Evolutionary conservation across 2,888 invertebrate genomes (phyloP).

Genomic region (Parochlus steinenii): DNA sequence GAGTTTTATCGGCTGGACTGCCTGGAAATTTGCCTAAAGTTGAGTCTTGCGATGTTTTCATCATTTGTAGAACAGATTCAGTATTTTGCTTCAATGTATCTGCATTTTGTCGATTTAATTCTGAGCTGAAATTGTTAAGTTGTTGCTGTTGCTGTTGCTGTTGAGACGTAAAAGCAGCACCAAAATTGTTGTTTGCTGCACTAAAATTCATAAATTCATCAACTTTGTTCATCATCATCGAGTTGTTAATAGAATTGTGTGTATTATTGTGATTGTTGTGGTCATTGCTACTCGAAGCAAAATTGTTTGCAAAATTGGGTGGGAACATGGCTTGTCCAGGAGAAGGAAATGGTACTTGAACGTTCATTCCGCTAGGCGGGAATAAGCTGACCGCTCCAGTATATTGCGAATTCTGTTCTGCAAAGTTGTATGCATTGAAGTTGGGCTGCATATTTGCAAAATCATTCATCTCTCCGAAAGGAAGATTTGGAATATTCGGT

Average conservation of each 20-base stretch:
- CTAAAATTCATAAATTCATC: too few relatives aligned
- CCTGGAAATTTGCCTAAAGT: too few relatives aligned
- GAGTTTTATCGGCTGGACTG: too few relatives aligned
- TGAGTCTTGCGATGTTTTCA: too few relatives aligned
- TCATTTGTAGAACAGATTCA: too few relatives aligned
- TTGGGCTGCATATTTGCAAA: constrained; percentile 29
- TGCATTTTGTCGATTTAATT: too few relatives aligned
- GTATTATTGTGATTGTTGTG: constrained; percentile 5
- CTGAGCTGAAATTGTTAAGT: too few relatives aligned
- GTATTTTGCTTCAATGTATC: too few relatives aligned
- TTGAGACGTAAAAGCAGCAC: background rate
- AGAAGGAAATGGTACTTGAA: constrained; percentile 49
- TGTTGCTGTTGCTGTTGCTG: constrained; percentile 13
- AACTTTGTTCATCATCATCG: background rate
- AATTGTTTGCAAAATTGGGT: constrained; percentile 40
- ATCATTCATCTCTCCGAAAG: constrained; percentile 40
- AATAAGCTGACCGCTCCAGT: constrained; percentile 42
- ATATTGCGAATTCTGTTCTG: constrained; percentile 34
- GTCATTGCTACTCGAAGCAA: constrained; percentile 23
- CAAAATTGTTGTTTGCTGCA: constrained; percentile 4
- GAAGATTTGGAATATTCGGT: constrained; percentile 29
- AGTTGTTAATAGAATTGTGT: constrained; percentile 26
- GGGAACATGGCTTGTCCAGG: constrained; percentile 47
- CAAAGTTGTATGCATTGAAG: constrained; percentile 9
- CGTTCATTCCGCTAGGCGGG: constrained; percentile 38